A percentile compares a stretch with the other conserved stretches of the same genome.
Conservation (phyloP, 2,888 invertebrate species). For the Acronicta aceris region DNA sequence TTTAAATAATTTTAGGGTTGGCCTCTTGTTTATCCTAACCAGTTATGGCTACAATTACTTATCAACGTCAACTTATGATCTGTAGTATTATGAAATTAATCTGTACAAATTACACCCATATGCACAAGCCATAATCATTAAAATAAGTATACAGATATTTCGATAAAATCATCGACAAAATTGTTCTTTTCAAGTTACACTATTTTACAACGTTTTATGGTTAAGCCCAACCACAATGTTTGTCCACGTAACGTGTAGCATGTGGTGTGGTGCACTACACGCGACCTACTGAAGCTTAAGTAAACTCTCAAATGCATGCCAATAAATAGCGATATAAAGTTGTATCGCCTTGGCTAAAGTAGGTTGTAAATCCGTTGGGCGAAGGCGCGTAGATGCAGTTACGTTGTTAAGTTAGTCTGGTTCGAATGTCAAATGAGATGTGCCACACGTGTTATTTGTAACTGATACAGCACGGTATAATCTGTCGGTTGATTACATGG, state of each 20-base stretch:
- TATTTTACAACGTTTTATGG: conserved; percentile 5
- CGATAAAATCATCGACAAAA: background rate
- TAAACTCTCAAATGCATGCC: conserved; percentile 35
- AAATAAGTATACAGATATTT: background rate
- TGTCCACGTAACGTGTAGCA: conserved; percentile 12
- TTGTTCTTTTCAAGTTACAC: background rate
- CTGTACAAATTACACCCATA: background rate
- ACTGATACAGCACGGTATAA: conserved; percentile 55
- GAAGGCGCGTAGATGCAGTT: conserved; percentile 37
- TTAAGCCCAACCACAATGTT: conserved; percentile 4
- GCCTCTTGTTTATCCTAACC: too few relatives aligned
- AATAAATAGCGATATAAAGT: conserved; percentile 36
- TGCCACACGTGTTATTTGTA: conserved; percentile 59
- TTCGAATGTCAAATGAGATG: conserved; percentile 55
- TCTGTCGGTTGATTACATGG: conserved; percentile 51
- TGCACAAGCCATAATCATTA: background rate
- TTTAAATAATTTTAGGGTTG: too few relatives aligned
- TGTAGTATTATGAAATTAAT: background rate
- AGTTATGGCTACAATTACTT: too few relatives aligned
- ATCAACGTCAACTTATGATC: background rate
- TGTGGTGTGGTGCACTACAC: conserved; percentile 14
- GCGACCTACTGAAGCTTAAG: conserved; percentile 36
- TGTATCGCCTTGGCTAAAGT: conserved; percentile 24
- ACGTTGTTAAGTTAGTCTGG: conserved; percentile 34
- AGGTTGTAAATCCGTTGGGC: conserved; percentile 29